Conservation (phyloP, 2,888 invertebrate species). For the Epistrophe grossulariae region DNA sequence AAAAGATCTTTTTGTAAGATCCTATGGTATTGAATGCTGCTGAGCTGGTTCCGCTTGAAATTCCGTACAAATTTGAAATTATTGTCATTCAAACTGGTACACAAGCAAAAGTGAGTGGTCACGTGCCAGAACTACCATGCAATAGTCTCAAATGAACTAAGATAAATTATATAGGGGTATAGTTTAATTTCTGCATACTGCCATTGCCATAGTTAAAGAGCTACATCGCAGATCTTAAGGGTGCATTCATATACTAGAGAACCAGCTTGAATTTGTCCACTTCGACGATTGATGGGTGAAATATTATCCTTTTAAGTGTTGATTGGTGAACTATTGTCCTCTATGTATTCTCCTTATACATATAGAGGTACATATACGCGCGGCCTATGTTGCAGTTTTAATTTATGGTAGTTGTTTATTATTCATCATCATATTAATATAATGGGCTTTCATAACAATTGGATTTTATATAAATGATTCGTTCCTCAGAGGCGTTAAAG, state of each 20-base stretch:
- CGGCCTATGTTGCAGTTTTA: constrained; percentile 36
- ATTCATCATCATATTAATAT: constrained; percentile 27
- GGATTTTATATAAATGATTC: constrained; percentile 37
- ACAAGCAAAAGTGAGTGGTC: constrained; percentile 17
- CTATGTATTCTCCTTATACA: background rate
- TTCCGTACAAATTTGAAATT: constrained; percentile 53
- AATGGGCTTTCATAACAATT: constrained; percentile 42
- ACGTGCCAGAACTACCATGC: constrained; percentile 46
- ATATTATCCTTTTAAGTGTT: constrained; percentile 54
- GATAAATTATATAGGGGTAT: constrained; percentile 16
- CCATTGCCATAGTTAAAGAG: constrained; percentile 12
- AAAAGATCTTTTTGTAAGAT: constrained; percentile 62
- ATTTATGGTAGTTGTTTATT: constrained; percentile 64
- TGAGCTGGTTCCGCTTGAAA: constrained; percentile 52
- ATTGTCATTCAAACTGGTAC: constrained; percentile 36
- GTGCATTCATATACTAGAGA: background rate
- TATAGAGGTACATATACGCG: background rate
- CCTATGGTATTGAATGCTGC: constrained; percentile 23
- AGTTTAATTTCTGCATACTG: constrained; percentile 12
- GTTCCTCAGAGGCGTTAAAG: constrained; percentile 41
- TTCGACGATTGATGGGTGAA: constrained; percentile 41
- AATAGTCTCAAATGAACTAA: constrained; percentile 10
- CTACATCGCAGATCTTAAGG: constrained; percentile 26
- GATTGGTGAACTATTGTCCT: constrained; percentile 36
- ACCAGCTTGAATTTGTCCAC: background rate